phyloP scores from a whole-genome alignment of 2,797 vertebrate genomes.

The Acanthopagrus latus region DNA sequence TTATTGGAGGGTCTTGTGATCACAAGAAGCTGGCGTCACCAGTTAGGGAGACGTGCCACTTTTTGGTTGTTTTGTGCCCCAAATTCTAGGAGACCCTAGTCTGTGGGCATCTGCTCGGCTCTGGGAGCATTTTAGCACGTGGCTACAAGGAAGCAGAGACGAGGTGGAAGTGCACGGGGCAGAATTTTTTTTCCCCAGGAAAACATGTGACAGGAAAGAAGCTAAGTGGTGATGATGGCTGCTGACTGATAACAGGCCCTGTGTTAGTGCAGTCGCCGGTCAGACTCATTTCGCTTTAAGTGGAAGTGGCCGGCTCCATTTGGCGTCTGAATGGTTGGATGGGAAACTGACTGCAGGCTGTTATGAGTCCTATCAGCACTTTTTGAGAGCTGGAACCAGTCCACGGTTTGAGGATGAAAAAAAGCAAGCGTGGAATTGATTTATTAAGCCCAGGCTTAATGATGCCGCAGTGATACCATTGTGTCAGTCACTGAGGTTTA shows the following conservation, averaged over 20 bases:
- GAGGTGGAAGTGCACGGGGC: neutral
- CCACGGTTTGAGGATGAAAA: conserved; percentile 28
- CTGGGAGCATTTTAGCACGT: too few species aligned
- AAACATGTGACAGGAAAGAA: conserved; percentile 52
- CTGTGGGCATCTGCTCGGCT: neutral
- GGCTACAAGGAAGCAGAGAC: neutral
- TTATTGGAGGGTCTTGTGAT: conserved; percentile 28
- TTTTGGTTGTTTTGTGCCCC: conserved; percentile 50
- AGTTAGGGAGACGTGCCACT: conserved; percentile 46
- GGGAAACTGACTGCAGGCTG: conserved; percentile 43
- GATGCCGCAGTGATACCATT: conserved; percentile 39
- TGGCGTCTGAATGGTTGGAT: conserved; percentile 42
- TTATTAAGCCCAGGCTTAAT: conserved; percentile 25
- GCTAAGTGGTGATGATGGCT: conserved; percentile 52
- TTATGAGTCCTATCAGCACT: conserved; percentile 46
- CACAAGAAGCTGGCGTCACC: conserved; percentile 11
- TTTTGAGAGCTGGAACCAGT: conserved; percentile 39
- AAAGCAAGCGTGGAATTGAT: conserved; percentile 38
- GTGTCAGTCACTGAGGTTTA: conserved; percentile 43
- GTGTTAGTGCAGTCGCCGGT: conserved; percentile 18
- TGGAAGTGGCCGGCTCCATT: conserved; percentile 55
- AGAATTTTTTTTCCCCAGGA: conserved; percentile 26
- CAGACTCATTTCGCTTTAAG: conserved; percentile 38
- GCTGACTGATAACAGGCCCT: conserved; percentile 40
- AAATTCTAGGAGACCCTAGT: conserved; percentile 31